Percentiles rank a stretch among this genome's conserved stretches.
phyloP scores from a whole-genome alignment of 2,797 vertebrate genomes.

The Alauda arvensis region DNA sequence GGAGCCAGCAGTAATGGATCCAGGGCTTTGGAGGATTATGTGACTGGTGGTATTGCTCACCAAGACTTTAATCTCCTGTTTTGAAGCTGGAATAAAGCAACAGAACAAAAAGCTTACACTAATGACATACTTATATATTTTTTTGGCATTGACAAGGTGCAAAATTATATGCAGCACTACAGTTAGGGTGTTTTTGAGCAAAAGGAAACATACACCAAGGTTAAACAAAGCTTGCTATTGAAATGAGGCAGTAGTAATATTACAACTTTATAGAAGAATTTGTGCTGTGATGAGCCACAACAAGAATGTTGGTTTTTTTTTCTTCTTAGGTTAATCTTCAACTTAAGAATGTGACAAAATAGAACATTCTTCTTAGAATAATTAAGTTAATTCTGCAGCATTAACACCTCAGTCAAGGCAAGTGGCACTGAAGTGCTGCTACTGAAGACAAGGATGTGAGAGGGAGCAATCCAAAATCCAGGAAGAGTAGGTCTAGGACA shows the following conservation, averaged over 20 bases:
- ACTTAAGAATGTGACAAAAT: not conserved
- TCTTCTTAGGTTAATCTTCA: not conserved
- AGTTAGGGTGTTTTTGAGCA: not conserved
- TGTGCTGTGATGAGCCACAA: not conserved
- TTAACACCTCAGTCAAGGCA: not conserved
- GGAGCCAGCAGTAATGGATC: not conserved
- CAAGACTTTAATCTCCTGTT: conserved; percentile 12
- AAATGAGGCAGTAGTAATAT: not conserved
- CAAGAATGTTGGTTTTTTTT: not conserved
- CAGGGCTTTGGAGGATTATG: not conserved
- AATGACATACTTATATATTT: not conserved
- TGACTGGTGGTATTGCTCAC: not conserved
- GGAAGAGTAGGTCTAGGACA: not conserved
- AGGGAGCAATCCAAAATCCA: not conserved
- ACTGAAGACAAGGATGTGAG: not conserved
- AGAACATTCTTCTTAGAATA: not conserved
- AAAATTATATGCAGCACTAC: not conserved
- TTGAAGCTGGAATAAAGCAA: not conserved
- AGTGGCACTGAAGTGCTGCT: not conserved
- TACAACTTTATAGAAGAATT: not conserved
- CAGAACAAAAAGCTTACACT: not conserved
- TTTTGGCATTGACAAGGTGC: not conserved
- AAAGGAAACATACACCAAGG: not conserved
- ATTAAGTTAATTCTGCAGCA: not conserved
- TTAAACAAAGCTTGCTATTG: not conserved